Conservation (phyloP, 53 echinoderm and acorn worm species). For the Henricia sp. region DNA sequence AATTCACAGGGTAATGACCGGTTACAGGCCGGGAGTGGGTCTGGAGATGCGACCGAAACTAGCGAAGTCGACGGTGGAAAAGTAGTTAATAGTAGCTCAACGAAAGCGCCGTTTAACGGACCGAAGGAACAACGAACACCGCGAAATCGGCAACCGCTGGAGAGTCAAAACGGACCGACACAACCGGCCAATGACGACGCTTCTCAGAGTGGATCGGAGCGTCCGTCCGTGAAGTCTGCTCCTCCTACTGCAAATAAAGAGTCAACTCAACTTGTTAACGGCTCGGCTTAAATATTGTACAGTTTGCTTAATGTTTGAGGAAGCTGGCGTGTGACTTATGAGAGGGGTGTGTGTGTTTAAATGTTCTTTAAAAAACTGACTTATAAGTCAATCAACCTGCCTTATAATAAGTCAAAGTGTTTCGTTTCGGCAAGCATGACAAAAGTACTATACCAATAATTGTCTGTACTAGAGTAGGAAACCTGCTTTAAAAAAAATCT, state of each 20-base stretch:
- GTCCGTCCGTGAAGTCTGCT: not conserved
- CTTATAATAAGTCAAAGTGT: constrained; percentile 48
- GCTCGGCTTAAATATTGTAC: constrained; percentile 23
- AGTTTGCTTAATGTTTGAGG: not conserved
- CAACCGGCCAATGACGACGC: constrained; percentile 24
- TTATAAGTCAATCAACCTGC: constrained; percentile 3
- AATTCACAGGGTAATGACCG: not conserved
- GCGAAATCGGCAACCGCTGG: constrained; percentile 24
- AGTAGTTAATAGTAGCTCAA: constrained; percentile 5
- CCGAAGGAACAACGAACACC: constrained; percentile 55
- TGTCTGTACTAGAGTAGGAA: not conserved
- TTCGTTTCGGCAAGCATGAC: constrained; percentile 17
- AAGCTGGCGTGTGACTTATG: constrained; percentile 28
- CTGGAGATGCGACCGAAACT: constrained; percentile 8
- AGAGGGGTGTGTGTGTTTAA: constrained; percentile 37
- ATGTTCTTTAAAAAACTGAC: constrained; percentile 3
- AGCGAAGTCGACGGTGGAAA: constrained; percentile 15
- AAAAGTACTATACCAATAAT: not conserved
- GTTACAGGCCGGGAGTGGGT: not conserved
- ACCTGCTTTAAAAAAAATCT: constrained; percentile 4
- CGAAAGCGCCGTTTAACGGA: constrained; percentile 23
- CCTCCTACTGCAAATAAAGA: constrained; percentile 35
- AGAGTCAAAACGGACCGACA: constrained; percentile 17
- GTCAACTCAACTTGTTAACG: constrained; percentile 55
- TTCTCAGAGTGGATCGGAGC: not conserved